These are phyloP conservation scores for Macquaria australasica DNA, from an alignment of 2,113 vertebrate species.

Conservation along the genomic window DNA sequence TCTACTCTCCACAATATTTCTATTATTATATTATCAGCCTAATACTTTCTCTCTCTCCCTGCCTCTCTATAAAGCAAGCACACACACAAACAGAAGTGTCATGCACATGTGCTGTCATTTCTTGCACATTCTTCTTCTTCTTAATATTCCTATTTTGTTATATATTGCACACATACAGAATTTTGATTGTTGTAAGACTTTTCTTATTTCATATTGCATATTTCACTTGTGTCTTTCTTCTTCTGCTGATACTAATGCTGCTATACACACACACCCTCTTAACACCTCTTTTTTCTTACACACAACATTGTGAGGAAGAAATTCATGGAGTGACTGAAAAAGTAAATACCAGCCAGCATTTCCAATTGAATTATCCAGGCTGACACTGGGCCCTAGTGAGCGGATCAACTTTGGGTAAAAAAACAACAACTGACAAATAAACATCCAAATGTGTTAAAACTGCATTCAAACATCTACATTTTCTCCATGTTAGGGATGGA, in stretches of 20 bases:
- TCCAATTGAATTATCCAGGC: not conserved
- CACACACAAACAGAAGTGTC: not conserved
- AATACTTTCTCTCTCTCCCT: not conserved
- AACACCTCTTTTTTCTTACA: slow-evolving; percentile 9
- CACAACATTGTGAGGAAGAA: not conserved
- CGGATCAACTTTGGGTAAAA: not conserved
- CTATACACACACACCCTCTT: slow-evolving; percentile 9
- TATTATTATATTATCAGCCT: slow-evolving; percentile 43
- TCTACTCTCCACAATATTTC: slow-evolving; percentile 41
- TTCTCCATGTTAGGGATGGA: not conserved
- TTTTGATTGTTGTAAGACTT: not conserved
- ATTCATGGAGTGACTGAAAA: slow-evolving; percentile 5
- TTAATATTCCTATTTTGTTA: not conserved
- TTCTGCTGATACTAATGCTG: not conserved
- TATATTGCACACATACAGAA: not conserved
- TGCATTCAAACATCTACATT: not conserved
- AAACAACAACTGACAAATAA: not conserved
- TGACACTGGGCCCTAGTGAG: not conserved
- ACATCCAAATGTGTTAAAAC: not conserved
- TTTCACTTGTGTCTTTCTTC: not conserved
- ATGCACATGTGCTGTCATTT: not conserved
- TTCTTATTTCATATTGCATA: not conserved
- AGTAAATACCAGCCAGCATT: not conserved
- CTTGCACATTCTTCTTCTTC: not conserved
- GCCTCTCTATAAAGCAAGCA: not conserved